A percentile compares a stretch with the other conserved stretches of the same genome.
Conservation (phyloP, 2,888 invertebrate genomes). For the Lymantria monacha region DNA sequence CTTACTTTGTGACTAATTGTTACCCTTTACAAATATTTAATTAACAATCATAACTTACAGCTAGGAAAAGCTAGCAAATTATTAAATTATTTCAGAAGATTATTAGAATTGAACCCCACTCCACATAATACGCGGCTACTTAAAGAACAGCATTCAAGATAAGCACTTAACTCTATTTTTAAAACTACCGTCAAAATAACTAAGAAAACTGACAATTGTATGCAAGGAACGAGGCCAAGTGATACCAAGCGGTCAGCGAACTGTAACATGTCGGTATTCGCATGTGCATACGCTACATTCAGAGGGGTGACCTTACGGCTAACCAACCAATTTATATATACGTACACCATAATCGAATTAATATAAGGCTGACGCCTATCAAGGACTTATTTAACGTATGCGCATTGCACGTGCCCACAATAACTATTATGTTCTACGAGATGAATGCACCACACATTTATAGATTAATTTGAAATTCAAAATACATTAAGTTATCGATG, state of each 20-base stretch:
- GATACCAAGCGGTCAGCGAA: constrained; percentile 57
- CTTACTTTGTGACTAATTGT: too few species aligned
- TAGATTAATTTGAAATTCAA: constrained; percentile 30
- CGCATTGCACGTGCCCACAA: constrained; percentile 30
- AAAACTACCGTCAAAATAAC: constrained; percentile 9
- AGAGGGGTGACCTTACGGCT: constrained; percentile 31
- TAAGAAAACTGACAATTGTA: constrained; percentile 27
- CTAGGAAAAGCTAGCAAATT: too few species aligned
- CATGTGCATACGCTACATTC: constrained; percentile 41
- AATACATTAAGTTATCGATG: constrained; percentile 10
- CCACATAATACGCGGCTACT: too few species aligned
- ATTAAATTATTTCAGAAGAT: too few species aligned
- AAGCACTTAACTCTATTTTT: too few species aligned
- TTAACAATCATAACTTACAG: too few species aligned
- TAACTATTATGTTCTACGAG: constrained; percentile 14
- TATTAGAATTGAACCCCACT: too few species aligned
- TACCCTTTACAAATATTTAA: too few species aligned
- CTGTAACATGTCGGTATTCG: constrained; percentile 53
- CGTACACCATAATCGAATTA: constrained; percentile 12
- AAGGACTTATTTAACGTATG: constrained; percentile 16
- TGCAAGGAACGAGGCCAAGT: constrained; percentile 40
- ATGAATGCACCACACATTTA: constrained; percentile 15
- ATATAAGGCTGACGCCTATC: constrained; percentile 8
- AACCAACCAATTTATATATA: constrained; percentile 27
- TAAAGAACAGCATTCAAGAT: too few species aligned